Base-by-base conservation (phyloP, 1,140 invertebrate species). In the Pogonomyrmex californicus region DNA sequence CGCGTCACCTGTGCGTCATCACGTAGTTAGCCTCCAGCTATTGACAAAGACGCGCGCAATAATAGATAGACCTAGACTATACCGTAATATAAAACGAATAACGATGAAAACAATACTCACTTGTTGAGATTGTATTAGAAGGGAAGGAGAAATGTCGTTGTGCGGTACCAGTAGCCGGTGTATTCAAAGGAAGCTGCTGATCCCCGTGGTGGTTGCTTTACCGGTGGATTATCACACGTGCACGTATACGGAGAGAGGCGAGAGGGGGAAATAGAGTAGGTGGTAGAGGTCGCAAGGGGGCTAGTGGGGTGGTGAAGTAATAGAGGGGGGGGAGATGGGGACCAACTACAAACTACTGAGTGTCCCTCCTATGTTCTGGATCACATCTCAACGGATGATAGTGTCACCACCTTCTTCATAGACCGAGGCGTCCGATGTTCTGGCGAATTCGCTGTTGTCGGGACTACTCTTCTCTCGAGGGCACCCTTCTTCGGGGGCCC, bases 261-360 rank as follows among this genome's bases (percentile, higher is more conserved):
- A 51, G 38, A 56, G 47, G 66, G 76, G 56, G 70, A 81, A 78
- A 17, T 75, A 23, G 65, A 68, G 85, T 86, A 85, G 83, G 75
- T 86, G 86, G 71, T 85, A 86, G 79, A 82, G 62, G 87, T 87
- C 51, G 70, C 33, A 41, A 85, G 23, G 78, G 86, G 79, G 85
- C 56, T 71, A 86, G 83, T 88, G 73, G 82, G 78, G 76, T 62
- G 63, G 38, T 38, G n/a, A 58, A 73, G 79, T 65, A n/a, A 60
- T 88, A 54, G 78, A 82, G 73, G 70, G 70, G 70, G 70, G 60
- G 82, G 73, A 86, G 88, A 77, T 75, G 89, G 88, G 91, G 91
- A 90, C 86, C 88, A 91, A 94, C 95, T 95, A 95, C 94, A 95
- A 95, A 95, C 94, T 95, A 95, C 94, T 92, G 88, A 92, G 91